Evolutionary conservation across 92 coral and sea anemone genomes (phyloP).

Genomic region (Desmophyllum pertusum): DNA sequence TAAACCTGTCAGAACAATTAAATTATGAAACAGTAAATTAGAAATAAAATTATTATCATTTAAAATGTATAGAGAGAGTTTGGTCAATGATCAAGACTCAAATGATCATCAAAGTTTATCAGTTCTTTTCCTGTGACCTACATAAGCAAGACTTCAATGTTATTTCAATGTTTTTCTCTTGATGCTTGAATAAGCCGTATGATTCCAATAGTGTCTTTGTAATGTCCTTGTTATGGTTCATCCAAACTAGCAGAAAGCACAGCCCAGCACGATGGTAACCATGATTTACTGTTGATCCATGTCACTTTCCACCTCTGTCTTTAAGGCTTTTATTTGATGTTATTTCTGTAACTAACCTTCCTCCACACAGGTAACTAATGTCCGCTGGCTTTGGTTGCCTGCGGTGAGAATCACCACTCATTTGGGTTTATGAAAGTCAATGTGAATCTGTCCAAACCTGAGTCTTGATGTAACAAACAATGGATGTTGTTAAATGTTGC

Average conservation of each 20-base stretch:
- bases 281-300: background rate
- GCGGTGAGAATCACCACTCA: background rate
- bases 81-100: background rate
- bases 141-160: background rate
- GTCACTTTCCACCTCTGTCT: background rate
- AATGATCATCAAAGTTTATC: background rate
- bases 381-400: background rate
- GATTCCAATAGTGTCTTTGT: background rate
- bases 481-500: no score
- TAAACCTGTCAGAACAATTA: background rate
- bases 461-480: no score
- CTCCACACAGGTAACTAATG: background rate
- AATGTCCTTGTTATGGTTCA: background rate
- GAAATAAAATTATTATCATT: background rate
- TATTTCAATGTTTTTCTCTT: background rate
- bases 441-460: no score
- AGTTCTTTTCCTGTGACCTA: background rate
- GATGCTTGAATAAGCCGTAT: background rate
- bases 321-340: background rate
- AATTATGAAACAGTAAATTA: background rate
- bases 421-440: no score
- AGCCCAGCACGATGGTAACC: background rate
- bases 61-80: background rate
- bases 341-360: background rate
- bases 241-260: background rate